Percentiles rank a stretch among this genome's conserved stretches.
Conservation (phyloP, 2,113 vertebrate species). For the Colistium nudipinnis region DNA sequence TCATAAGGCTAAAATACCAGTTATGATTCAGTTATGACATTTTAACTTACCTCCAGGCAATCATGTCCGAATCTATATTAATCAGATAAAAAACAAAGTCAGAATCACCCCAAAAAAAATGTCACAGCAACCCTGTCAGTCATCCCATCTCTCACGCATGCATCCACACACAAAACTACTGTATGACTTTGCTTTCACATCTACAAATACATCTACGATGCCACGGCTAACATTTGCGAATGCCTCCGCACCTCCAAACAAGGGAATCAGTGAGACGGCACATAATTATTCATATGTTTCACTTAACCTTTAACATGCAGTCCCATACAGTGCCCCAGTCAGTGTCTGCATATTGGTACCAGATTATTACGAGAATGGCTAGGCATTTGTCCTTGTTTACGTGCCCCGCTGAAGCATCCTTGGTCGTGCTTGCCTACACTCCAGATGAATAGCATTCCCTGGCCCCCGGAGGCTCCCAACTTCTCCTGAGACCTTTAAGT, state of each 20-base stretch:
- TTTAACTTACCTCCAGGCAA: constrained; percentile 52
- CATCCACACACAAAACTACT: constrained; percentile 11
- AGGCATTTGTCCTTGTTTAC: constrained; percentile 76
- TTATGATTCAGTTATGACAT: constrained; percentile 70
- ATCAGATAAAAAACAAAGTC: constrained; percentile 55
- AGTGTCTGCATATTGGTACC: constrained; percentile 60
- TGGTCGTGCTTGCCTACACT: constrained; percentile 67
- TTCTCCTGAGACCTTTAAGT: constrained; percentile 79
- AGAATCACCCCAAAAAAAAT: constrained; percentile 69
- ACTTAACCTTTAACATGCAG: constrained; percentile 79
- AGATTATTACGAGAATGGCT: constrained; percentile 63
- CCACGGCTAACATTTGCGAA: constrained; percentile 59
- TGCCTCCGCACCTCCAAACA: constrained; percentile 67
- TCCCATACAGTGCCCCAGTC: constrained; percentile 60
- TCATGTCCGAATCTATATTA: constrained; percentile 65
- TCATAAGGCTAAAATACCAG: constrained; percentile 26
- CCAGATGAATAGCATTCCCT: constrained; percentile 71
- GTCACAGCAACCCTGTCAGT: constrained; percentile 66
- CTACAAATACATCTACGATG: constrained; percentile 48
- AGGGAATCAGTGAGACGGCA: constrained; percentile 64
- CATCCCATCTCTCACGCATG: constrained; percentile 49
- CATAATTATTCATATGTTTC: constrained; percentile 79
- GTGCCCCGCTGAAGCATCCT: constrained; percentile 69
- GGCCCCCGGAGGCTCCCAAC: constrained; percentile 66
- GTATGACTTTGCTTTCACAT: constrained; percentile 28